Percentiles rank a stretch among this genome's conserved stretches.
phyloP scores from a whole-genome alignment of 2,888 invertebrate genomes.

The Arge pagana region DNA sequence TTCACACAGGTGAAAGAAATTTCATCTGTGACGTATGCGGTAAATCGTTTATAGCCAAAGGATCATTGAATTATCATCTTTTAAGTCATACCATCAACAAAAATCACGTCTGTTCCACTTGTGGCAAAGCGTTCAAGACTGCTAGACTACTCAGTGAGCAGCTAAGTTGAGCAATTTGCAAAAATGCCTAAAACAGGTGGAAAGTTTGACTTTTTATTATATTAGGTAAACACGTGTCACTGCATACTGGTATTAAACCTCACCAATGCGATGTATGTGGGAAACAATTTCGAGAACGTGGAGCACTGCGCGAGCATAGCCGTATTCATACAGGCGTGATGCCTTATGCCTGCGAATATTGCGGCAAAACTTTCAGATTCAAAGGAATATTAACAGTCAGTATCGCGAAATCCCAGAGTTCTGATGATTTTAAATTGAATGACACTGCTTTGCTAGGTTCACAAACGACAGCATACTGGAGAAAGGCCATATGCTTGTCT shows the following conservation, averaged over 20 bases:
- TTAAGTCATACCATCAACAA: constrained; percentile 40
- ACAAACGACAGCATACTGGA: constrained; percentile 65
- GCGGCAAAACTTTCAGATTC: constrained; percentile 71
- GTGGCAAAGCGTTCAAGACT: constrained; percentile 36
- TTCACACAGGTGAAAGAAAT: constrained; percentile 47
- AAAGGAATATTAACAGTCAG: constrained; percentile 68
- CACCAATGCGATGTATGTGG: constrained; percentile 63
- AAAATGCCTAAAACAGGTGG: no score
- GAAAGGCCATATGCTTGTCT: constrained; percentile 71
- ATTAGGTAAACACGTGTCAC: constrained; percentile 17
- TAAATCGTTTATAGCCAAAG: constrained; percentile 47
- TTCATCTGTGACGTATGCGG: constrained; percentile 49
- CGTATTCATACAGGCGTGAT: constrained; percentile 74
- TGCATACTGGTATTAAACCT: constrained; percentile 55
- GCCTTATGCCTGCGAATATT: constrained; percentile 72
- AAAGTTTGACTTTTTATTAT: background rate
- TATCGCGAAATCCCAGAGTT: no score
- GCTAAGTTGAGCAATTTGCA: background rate
- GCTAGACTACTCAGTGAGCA: constrained; percentile 22
- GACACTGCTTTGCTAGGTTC: constrained; percentile 61
- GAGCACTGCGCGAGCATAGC: constrained; percentile 70
- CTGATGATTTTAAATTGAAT: no score
- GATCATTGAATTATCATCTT: constrained; percentile 42
- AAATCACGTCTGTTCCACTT: constrained; percentile 38
- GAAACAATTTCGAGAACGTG: constrained; percentile 64